Evolutionary conservation across 64 coral and sea anemone species (phyloP).

Genomic region (Montipora cactus): DNA sequence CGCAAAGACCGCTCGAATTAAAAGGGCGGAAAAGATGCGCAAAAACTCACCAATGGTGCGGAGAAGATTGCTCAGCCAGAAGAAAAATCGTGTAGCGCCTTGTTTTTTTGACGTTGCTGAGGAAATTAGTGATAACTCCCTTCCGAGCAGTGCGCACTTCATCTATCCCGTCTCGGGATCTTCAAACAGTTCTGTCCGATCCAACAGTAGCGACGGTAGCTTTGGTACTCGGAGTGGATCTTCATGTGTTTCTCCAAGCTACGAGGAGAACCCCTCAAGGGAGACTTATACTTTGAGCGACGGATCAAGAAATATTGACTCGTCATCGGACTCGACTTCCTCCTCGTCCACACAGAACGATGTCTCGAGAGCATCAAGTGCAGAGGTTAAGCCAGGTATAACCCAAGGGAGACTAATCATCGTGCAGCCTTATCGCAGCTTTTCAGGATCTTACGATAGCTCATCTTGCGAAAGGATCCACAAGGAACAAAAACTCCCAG

Average conservation of each 20-base stretch:
- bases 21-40: neutral
- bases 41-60: too few relatives aligned
- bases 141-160: neutral
- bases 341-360: neutral
- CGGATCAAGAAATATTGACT: neutral
- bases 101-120: neutral
- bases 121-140: neutral
- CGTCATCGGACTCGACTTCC: neutral
- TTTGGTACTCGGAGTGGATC: neutral
- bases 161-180: neutral
- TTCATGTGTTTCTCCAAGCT: neutral
- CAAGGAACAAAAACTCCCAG: neutral
- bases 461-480: neutral
- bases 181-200: neutral
- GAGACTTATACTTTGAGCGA: neutral
- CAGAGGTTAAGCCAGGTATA: neutral
- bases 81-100: slow-evolving; percentile 6
- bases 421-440: slow-evolving; percentile 6
- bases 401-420: slow-evolving; percentile 26
- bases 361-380: neutral
- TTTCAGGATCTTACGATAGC: neutral
- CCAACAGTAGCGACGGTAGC: neutral
- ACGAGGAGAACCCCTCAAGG: neutral
- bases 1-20: neutral
- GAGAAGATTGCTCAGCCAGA: neutral